phyloP scores from a whole-genome alignment of 1,140 invertebrate genomes.

The Metaphire vulgaris region DNA sequence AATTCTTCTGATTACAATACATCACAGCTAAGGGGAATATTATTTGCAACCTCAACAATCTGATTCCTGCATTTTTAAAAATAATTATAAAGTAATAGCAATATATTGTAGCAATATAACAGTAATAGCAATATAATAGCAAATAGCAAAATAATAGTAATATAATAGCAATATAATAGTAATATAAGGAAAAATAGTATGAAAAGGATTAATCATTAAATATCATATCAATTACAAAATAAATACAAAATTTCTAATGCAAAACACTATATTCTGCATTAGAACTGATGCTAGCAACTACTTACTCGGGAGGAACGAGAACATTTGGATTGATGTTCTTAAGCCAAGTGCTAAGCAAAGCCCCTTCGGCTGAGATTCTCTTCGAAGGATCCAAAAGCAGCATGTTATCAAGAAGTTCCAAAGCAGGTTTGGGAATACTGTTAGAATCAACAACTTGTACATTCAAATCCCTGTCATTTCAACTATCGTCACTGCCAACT shows the following conservation, averaged over 20 bases:
- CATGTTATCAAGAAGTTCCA: conserved; percentile 94
- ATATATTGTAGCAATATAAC: too few species aligned
- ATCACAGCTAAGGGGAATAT: too few species aligned
- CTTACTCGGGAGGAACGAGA: conserved; percentile 61
- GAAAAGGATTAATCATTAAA: background rate
- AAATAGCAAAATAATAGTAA: too few species aligned
- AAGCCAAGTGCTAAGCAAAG: conserved; percentile 85
- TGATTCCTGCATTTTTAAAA: too few species aligned
- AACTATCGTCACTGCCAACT: background rate
- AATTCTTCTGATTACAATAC: too few species aligned
- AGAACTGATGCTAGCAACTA: conserved; percentile 11
- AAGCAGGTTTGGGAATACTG: conserved; percentile 75
- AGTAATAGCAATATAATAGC: too few species aligned
- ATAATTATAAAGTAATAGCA: too few species aligned
- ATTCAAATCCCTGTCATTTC: background rate
- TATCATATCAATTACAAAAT: background rate
- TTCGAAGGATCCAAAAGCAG: conserved; percentile 88
- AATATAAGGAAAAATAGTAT: background rate
- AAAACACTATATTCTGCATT: background rate
- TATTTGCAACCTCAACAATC: too few species aligned
- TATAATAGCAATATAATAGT: background rate
- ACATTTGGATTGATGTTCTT: conserved; percentile 80
- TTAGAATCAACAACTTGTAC: conserved; percentile 28
- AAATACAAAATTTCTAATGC: background rate
- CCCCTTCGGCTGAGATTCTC: conserved; percentile 87